A percentile compares a stretch with the other conserved stretches of the same genome.
These are phyloP conservation scores for Calidris pugnax DNA, from an alignment of 2,113 vertebrate species.

Conservation along the genomic window DNA sequence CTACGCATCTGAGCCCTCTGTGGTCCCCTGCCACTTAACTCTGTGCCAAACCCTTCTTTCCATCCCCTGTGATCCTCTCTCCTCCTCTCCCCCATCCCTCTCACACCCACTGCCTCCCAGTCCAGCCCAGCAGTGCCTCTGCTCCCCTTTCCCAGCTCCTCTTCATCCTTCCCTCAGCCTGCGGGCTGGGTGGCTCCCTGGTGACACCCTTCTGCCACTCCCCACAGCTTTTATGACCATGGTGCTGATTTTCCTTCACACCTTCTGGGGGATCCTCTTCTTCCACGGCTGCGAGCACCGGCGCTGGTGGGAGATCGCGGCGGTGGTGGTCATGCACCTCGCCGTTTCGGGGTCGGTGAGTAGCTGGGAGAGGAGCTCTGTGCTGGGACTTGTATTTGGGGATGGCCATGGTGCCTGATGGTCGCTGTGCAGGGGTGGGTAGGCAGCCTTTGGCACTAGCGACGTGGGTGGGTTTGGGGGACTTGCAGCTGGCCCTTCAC, in stretches of 20 bases:
- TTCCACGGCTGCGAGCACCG: conserved; percentile 79
- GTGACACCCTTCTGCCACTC: background rate
- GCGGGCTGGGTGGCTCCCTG: background rate
- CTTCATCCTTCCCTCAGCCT: background rate
- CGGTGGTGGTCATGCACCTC: conserved; percentile 72
- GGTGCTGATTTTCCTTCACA: conserved; percentile 80
- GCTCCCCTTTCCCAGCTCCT: background rate
- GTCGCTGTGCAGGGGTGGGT: fast-evolving
- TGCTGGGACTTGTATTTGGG: fast-evolving
- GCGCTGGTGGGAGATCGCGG: conserved; percentile 70
- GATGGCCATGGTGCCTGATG: background rate
- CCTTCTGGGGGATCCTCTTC: conserved; percentile 82
- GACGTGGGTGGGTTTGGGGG: background rate
- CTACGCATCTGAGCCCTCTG: background rate
- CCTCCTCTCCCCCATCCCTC: background rate
- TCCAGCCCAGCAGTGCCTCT: background rate
- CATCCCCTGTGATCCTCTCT: background rate
- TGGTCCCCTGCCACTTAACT: background rate
- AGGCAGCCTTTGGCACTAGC: background rate
- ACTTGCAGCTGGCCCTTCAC: background rate
- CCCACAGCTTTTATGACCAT: conserved; percentile 80
- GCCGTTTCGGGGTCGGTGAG: conserved; percentile 78
- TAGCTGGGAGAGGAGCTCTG: background rate
- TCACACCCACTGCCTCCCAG: background rate
- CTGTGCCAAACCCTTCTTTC: background rate